Conservation (phyloP, 2,888 invertebrate genomes). For the Patella ulyssiponensis region DNA sequence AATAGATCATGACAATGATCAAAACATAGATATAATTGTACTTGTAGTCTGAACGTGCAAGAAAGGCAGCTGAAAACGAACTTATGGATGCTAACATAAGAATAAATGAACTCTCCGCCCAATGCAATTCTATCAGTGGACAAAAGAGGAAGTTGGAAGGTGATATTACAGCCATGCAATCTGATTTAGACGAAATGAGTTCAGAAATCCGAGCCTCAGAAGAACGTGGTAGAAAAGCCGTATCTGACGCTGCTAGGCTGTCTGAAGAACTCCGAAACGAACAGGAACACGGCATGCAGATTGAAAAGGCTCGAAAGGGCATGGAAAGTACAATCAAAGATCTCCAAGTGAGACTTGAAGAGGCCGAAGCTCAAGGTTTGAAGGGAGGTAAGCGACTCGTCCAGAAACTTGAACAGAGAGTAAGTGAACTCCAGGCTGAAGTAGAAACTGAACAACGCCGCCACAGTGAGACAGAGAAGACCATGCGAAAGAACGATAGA, state of each 20-base stretch:
- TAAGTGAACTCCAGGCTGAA: constrained; percentile 78
- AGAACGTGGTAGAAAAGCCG: constrained; percentile 76
- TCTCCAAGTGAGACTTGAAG: constrained; percentile 89
- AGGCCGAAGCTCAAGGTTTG: constrained; percentile 82
- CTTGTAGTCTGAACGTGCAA: not conserved
- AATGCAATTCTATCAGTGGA: constrained; percentile 92
- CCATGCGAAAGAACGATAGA: constrained; percentile 93
- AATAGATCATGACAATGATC: too few species aligned
- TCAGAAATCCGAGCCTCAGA: constrained; percentile 99
- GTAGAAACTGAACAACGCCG: constrained; percentile 97
- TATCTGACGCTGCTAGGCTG: constrained; percentile 89
- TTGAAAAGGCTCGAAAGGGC: constrained; percentile 97
- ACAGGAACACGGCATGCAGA: constrained; percentile 97
- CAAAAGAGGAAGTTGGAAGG: constrained; percentile 99
- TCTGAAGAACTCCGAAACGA: constrained; percentile 98
- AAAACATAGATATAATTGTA: not conserved
- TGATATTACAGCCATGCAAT: constrained; percentile 91
- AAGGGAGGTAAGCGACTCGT: not conserved
- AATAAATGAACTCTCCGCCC: constrained; percentile 87
- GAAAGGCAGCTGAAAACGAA: not conserved
- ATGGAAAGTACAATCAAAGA: constrained; percentile 98
- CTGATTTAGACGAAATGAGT: constrained; percentile 96
- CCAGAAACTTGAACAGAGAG: constrained; percentile 91
- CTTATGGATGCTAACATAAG: not conserved
- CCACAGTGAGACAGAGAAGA: constrained; percentile 98